Evolutionary conservation across 2,888 invertebrate species (phyloP), one percentile per base, ranked within the genome.

Genomic region (Dicycla oo): DNA sequence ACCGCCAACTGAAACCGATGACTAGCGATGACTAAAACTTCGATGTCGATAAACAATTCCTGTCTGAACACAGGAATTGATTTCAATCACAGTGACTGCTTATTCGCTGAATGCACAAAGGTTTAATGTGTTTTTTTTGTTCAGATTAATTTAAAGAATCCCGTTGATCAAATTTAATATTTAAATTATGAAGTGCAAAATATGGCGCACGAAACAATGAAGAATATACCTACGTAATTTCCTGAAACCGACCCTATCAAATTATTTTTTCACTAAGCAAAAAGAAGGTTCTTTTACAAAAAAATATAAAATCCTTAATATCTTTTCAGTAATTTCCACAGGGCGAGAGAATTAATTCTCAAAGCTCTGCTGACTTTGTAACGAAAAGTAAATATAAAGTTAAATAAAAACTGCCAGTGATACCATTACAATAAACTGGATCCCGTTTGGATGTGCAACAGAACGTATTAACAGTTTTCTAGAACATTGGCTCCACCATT

Each of bases 391-490:
- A 34, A 5, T 34, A 51, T 64, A 61, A 70, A 61, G 51, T 47
- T 26, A 30, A 78, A 30, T 60, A 60, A 64, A 74, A 49, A 49
- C 43, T 18, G 34, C 30, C 15, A 47, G 76, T 62, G 53, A 38
- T 53, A 40, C 78, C 30, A 47, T 61, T 51, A 71, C 54, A n/a
- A n/a, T n/a, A 30, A 38, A 70, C 18, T 23, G 45, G 51, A 76
- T 65, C 40, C 34, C 57, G 53, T 66, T 57, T 43, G n/a, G 20
- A 53, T 62, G 54, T 78, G 54, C 64, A 69, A 62, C 47, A 38
- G 56, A 66, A 66, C 47, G 47, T 66, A 57, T 58, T 72, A 78
- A 78, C 73, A 58, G 78, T 72, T 72, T 66, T 78, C 57, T 45
- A 58, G 66, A 66, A 78, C 73, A 77, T 72, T 78, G 53, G 62